phyloP scores from a whole-genome alignment of 2,113 vertebrate genomes.

The Sebastes schlegelii region DNA sequence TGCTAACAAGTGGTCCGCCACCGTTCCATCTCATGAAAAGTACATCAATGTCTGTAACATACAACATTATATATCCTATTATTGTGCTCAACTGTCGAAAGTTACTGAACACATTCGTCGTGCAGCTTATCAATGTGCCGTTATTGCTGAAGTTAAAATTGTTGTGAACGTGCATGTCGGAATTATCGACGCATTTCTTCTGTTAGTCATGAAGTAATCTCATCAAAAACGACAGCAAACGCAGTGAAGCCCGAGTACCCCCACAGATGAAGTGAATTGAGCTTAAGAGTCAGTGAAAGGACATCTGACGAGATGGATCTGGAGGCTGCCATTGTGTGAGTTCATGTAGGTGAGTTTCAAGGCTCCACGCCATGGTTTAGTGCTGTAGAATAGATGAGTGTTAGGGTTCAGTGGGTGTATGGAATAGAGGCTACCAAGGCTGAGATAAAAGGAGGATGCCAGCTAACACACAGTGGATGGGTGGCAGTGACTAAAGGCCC shows the following conservation, averaged over 20 bases:
- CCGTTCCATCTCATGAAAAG: constrained; percentile 7
- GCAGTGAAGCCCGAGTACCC: not conserved
- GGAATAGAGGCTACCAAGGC: constrained; percentile 57
- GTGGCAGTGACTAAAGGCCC: constrained; percentile 66
- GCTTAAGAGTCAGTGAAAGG: constrained; percentile 29
- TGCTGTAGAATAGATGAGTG: constrained; percentile 58
- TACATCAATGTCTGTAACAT: constrained; percentile 26
- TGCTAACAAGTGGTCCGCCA: constrained; percentile 15
- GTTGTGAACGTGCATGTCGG: constrained; percentile 27
- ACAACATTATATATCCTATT: not conserved
- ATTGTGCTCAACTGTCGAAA: constrained; percentile 6
- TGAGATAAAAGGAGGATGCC: constrained; percentile 65
- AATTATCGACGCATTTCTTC: constrained; percentile 19
- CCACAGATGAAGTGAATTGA: constrained; percentile 9
- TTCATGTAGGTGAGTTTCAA: constrained; percentile 65
- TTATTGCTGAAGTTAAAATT: constrained; percentile 26
- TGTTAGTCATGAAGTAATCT: constrained; percentile 29
- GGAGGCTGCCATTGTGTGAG: constrained; percentile 48
- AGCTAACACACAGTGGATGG: constrained; percentile 46
- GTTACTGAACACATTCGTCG: constrained; percentile 23
- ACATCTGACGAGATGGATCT: constrained; percentile 45
- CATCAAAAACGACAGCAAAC: constrained; percentile 43
- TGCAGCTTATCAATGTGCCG: constrained; percentile 20
- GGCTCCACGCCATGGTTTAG: constrained; percentile 49
- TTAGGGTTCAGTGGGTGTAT: constrained; percentile 61